Percentiles rank a stretch among this genome's conserved stretches.
These are phyloP conservation scores for Ryuthela nishihirai DNA, from an alignment of 2,888 invertebrate genomes.

Conservation along the genomic window DNA sequence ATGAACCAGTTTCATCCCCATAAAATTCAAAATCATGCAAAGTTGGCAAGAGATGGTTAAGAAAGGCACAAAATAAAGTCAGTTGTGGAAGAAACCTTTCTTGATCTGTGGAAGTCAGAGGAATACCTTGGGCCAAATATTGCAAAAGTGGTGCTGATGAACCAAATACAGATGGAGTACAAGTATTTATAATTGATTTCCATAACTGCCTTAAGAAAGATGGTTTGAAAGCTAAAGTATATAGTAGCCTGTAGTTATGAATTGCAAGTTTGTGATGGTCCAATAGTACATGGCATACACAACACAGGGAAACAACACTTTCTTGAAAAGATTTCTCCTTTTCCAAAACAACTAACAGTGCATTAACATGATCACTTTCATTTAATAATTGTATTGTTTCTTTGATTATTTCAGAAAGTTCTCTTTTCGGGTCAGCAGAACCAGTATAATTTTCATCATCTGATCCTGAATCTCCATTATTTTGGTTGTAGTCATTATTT, in stretches of 20 bases:
- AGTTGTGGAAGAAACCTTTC: conserved; percentile 69
- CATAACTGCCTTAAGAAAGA: conserved; percentile 72
- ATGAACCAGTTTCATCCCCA: conserved; percentile 42
- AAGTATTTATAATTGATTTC: conserved; percentile 56
- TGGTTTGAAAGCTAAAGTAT: conserved; percentile 74
- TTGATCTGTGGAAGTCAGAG: conserved; percentile 60
- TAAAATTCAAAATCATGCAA: conserved; percentile 83
- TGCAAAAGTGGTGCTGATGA: conserved; percentile 59
- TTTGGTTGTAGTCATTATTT: background rate
- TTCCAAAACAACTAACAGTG: conserved; percentile 55
- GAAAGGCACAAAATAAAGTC: conserved; percentile 78
- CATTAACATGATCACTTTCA: conserved; percentile 59
- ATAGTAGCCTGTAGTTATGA: conserved; percentile 66
- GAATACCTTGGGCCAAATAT: conserved; percentile 64
- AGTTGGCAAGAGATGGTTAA: conserved; percentile 73
- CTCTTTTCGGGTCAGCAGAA: background rate
- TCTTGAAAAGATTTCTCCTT: conserved; percentile 50
- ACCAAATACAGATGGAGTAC: conserved; percentile 55
- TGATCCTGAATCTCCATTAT: background rate
- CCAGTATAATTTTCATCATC: background rate
- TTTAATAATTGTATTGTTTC: conserved; percentile 65
- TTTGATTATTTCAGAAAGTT: conserved; percentile 43
- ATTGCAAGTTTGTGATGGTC: conserved; percentile 75
- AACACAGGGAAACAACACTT: conserved; percentile 65
- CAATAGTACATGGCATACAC: conserved; percentile 77